A percentile compares a stretch with the other conserved stretches of the same genome.
Conservation (phyloP, 2,888 invertebrate genomes). For the Anoncus sp. region DNA sequence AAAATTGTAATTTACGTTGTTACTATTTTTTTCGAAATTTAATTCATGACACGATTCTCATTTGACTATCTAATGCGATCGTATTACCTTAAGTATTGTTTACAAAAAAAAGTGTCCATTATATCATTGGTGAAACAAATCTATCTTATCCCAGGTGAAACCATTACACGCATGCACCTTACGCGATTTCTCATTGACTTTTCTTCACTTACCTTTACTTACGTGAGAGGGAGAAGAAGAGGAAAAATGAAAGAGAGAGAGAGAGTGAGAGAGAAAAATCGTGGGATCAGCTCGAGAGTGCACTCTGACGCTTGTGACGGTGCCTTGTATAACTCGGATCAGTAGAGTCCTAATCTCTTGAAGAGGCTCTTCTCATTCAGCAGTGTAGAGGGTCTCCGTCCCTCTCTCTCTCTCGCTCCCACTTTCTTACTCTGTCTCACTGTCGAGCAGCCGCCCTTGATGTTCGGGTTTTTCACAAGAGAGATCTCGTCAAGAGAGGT, state of each 20-base stretch:
- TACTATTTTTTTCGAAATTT: too few species aligned
- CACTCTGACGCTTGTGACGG: constrained; percentile 24
- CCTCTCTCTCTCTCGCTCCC: too few species aligned
- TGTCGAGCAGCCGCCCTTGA: constrained; percentile 62
- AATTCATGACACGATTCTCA: too few species aligned
- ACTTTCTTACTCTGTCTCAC: too few species aligned
- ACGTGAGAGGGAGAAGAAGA: neutral
- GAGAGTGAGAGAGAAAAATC: constrained; percentile 8
- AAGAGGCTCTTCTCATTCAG: constrained; percentile 52
- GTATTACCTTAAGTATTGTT: too few species aligned
- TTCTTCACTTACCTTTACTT: constrained; percentile 6
- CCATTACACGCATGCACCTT: neutral
- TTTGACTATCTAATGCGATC: too few species aligned
- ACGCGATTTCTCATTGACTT: constrained; percentile 41
- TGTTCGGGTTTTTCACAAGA: constrained; percentile 43
- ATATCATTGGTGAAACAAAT: too few species aligned
- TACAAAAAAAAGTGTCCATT: too few species aligned
- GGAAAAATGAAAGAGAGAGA: neutral
- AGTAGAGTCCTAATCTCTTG: constrained; percentile 62
- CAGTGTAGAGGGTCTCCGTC: constrained; percentile 45
- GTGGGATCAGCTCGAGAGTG: constrained; percentile 37
- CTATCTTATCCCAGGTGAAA: neutral
- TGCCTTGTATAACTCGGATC: constrained; percentile 40
- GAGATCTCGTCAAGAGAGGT: constrained; percentile 60
- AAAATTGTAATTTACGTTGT: too few species aligned